Conservation (phyloP, 2,888 invertebrate genomes). For the Harmothoe impar region DNA sequence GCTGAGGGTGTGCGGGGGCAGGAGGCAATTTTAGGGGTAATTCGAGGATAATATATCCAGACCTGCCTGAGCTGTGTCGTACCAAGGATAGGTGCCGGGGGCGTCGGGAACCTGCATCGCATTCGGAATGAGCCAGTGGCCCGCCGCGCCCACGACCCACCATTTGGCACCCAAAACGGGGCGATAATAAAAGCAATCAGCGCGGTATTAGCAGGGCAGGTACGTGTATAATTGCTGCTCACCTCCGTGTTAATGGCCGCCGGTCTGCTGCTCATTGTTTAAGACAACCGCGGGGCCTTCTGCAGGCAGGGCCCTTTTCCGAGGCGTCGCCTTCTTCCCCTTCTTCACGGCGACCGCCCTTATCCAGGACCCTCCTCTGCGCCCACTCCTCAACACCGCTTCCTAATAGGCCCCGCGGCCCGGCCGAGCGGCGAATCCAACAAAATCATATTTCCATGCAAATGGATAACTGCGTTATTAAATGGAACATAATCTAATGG, state of each 20-base stretch:
- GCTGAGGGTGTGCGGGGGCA: background rate
- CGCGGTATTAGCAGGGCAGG: constrained; percentile 29
- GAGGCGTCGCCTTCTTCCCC: background rate
- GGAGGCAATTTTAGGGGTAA: constrained; percentile 29
- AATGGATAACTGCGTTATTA: constrained; percentile 43
- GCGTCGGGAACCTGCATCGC: background rate
- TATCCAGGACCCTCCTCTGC: background rate
- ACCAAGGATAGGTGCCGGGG: background rate
- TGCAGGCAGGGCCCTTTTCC: background rate
- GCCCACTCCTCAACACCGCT: constrained; percentile 17
- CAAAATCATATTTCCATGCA: constrained; percentile 57
- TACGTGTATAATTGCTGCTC: constrained; percentile 57
- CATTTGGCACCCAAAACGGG: constrained; percentile 19
- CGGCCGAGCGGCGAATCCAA: background rate
- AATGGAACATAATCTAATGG: constrained; percentile 57
- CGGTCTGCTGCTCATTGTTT: constrained; percentile 18
- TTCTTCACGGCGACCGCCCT: background rate
- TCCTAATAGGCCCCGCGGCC: constrained; percentile 9
- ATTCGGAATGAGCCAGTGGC: background rate
- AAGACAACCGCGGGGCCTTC: constrained; percentile 43
- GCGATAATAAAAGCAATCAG: constrained; percentile 55
- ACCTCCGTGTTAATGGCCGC: constrained; percentile 34
- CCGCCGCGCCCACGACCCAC: background rate
- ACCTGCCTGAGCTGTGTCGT: background rate
- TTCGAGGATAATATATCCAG: constrained; percentile 52